A percentile compares a stretch with the other conserved stretches of the same genome.
These are phyloP conservation scores for Nephrotoma guestfalica DNA, from an alignment of 2,888 invertebrate genomes.

Conservation along the genomic window DNA sequence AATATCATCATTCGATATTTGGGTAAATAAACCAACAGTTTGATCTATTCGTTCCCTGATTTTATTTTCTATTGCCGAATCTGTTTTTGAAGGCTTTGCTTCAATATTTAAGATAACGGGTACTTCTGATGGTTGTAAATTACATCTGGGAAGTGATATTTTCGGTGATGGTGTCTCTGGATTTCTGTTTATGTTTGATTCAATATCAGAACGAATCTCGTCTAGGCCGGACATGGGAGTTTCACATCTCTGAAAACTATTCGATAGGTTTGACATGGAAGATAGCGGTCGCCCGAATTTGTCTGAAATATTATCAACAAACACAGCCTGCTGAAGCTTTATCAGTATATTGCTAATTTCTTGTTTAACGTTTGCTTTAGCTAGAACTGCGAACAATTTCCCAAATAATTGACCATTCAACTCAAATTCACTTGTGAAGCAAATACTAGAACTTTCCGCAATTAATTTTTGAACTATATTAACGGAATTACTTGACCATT, in stretches of 20 bases:
- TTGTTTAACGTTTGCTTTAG: neutral
- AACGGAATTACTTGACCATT: neutral
- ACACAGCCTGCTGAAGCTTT: neutral
- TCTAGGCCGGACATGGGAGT: neutral
- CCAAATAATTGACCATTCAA: neutral
- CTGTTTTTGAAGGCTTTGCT: no score
- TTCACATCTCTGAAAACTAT: neutral
- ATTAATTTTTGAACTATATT: neutral
- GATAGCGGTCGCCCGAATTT: neutral
- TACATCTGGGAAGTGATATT: no score
- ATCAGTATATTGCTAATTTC: neutral
- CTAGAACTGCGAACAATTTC: neutral
- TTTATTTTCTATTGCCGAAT: no score
- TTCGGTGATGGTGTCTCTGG: no score
- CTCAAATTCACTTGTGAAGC: neutral
- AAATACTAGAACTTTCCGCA: neutral
- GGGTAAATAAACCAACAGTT: no score
- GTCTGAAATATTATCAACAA: neutral
- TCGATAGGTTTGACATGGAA: neutral
- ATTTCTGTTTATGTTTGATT: no score
- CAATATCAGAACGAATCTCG: neutral
- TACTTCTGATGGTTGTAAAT: no score
- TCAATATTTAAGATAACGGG: no score
- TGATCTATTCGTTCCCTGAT: no score
- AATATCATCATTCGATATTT: no score